phyloP scores from a whole-genome alignment of 30 jellyfish, hydroid and myxozoan genomes.

The Chironex yamaguchii region DNA sequence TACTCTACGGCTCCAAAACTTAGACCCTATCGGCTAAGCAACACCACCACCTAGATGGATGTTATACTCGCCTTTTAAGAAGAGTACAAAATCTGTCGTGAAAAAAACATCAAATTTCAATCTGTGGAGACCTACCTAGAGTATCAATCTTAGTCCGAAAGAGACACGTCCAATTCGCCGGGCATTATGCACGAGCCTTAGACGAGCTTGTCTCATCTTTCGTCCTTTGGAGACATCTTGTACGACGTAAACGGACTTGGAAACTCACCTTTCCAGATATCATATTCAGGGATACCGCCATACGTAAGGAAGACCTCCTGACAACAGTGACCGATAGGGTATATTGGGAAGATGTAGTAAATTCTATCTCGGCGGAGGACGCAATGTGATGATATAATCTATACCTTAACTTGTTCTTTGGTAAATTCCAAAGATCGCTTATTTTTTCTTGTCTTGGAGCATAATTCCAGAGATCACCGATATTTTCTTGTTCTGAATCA shows the following conservation, averaged over 20 bases:
- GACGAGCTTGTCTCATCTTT: conserved; percentile 33
- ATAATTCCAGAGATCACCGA: too few relatives aligned
- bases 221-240: conserved; percentile 19
- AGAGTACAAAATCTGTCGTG: conserved; percentile 16
- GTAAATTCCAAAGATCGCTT: too few relatives aligned
- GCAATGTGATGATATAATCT: too few relatives aligned
- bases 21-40: too few relatives aligned
- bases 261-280: conserved; percentile 7
- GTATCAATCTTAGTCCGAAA: background rate
- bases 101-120: conserved; percentile 12
- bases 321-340: background rate
- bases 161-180: conserved; percentile 53
- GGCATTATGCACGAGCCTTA: conserved; percentile 44
- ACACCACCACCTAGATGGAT: too few relatives aligned
- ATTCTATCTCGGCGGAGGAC: background rate
- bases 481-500: too few relatives aligned
- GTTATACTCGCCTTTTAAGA: background rate
- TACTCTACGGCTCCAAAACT: too few relatives aligned
- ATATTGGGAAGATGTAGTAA: conserved; percentile 12
- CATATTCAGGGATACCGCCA: conserved; percentile 3
- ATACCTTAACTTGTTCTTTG: too few relatives aligned
- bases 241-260: conserved; percentile 21
- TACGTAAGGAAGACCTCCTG: background rate
- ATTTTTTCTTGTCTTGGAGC: too few relatives aligned
- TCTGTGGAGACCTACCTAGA: conserved; percentile 26